Evolutionary conservation across 2,113 vertebrate genomes (phyloP).

Genomic region (Rutilus rutilus): DNA sequence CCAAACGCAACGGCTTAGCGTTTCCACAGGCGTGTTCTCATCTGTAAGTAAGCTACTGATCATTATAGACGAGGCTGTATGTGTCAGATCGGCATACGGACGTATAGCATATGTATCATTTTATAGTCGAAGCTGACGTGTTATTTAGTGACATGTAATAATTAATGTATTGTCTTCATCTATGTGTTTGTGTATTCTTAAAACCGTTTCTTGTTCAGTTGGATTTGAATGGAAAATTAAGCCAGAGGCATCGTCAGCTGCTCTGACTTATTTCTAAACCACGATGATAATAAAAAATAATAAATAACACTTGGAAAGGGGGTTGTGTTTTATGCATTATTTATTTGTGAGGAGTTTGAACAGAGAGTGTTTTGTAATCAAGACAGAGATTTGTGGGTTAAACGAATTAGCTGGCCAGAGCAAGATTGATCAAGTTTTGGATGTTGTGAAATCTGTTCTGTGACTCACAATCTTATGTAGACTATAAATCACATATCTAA

Average conservation of each 20-base stretch:
- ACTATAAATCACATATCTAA: neutral
- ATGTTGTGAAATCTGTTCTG: slow-evolving; percentile 12
- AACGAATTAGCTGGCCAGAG: neutral
- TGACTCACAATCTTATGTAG: neutral
- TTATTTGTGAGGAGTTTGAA: slow-evolving; percentile 66
- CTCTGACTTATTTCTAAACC: slow-evolving; percentile 16
- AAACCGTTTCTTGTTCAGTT: neutral
- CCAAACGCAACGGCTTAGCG: slow-evolving; percentile 54
- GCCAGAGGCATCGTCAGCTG: neutral
- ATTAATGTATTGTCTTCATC: neutral
- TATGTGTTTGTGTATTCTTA: neutral
- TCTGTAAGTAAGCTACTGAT: slow-evolving; percentile 70
- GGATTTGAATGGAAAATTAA: neutral
- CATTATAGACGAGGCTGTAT: slow-evolving; percentile 37
- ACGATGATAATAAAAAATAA: slow-evolving; percentile 28
- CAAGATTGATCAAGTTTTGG: slow-evolving; percentile 47
- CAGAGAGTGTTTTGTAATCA: slow-evolving; percentile 41
- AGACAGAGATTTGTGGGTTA: neutral
- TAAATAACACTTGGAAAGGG: slow-evolving; percentile 34
- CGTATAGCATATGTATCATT: slow-evolving; percentile 5
- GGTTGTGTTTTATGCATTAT: slow-evolving; percentile 65
- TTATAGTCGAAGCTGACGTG: neutral
- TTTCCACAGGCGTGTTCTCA: slow-evolving; percentile 54
- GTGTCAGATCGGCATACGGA: neutral
- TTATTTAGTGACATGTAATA: neutral